Base-by-base conservation (phyloP, 2,113 vertebrate genomes). In the Tyrannus savana region DNA sequence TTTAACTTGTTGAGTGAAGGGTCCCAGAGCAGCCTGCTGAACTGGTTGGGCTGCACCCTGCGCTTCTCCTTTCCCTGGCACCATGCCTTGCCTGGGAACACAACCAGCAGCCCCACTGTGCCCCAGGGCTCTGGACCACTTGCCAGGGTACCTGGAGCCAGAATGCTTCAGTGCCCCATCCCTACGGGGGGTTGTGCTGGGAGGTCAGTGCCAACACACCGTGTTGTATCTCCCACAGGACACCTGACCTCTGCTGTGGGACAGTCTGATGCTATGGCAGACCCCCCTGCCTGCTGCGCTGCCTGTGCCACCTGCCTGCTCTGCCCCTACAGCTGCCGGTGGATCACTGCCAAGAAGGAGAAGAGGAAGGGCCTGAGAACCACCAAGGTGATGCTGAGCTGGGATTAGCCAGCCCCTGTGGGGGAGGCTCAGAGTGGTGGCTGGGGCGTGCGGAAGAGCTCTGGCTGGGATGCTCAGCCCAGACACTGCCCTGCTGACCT, bases 301-400 rank as follows among this genome's bases (percentile, higher is more conserved):
- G 1, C 67, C 80, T 98, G 97, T 84, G 71, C 97, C 91, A 84
- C 78, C 73, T 97, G 98, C 93, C 77, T 98, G 83, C 93, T 97
- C 74, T 96, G 97, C 93, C 97, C 98, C 66, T 98, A 98, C 80
- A 97, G 97, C 97, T 98, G 98, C 95, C 97, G 42, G 73, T 98
- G 98, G 97, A 94, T 85, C 84, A 94, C 93, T 4, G 35, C 60
- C 69, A 96, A 96, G 78, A 97, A 96, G 71, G 74, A 97, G 63
- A 97, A 85, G 77, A 96, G 39, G 79, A 96, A 89, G 37, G 94
- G 69, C 50, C 79, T 91, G 78, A 82, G 41, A 69, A 98, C 97
- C 52, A 98, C 96, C 96, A 97, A 98, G 98, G 98, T 98, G 41
- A 53, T 64, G 55, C 89, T 37, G 31, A 66, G 27, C 39, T 60